Percentiles rank a stretch among this genome's conserved stretches.
Conservation (phyloP, 1,140 invertebrate genomes). For the Holotrichia oblita region DNA sequence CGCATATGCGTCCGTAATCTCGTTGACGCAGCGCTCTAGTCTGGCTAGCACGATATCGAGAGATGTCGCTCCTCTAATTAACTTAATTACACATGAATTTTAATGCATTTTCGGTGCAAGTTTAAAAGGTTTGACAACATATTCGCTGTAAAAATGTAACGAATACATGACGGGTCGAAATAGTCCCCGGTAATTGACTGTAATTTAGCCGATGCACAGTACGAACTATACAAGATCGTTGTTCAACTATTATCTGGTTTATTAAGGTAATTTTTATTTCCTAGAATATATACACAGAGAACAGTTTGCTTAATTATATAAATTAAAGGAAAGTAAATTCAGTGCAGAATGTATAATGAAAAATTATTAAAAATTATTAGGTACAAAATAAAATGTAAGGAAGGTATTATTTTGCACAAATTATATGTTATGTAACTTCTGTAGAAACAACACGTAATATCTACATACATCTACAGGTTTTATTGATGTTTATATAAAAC, state of each 20-base stretch:
- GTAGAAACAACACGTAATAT: too few species aligned
- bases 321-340: too few species aligned
- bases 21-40: not conserved
- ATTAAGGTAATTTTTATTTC: conserved; percentile 8
- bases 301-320: too few species aligned
- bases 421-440: too few species aligned
- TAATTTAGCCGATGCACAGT: not conserved
- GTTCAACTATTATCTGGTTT: conserved; percentile 1
- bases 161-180: conserved; percentile 13
- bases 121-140: conserved; percentile 36
- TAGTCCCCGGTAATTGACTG: conserved; percentile 8
- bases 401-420: too few species aligned
- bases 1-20: conserved; percentile 2
- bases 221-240: not conserved
- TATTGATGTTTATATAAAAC: too few species aligned
- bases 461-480: too few species aligned
- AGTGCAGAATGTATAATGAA: too few species aligned
- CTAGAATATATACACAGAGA: too few species aligned
- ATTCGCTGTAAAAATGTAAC: conserved; percentile 35
- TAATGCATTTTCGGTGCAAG: conserved; percentile 33
- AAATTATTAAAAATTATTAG: too few species aligned
- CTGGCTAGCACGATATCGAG: not conserved
- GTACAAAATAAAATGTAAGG: too few species aligned
- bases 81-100: conserved; percentile 31
- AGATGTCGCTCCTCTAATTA: not conserved